Evolutionary conservation across 2,888 invertebrate species (phyloP).

Genomic region (Chaetogeoica ovagalla): DNA sequence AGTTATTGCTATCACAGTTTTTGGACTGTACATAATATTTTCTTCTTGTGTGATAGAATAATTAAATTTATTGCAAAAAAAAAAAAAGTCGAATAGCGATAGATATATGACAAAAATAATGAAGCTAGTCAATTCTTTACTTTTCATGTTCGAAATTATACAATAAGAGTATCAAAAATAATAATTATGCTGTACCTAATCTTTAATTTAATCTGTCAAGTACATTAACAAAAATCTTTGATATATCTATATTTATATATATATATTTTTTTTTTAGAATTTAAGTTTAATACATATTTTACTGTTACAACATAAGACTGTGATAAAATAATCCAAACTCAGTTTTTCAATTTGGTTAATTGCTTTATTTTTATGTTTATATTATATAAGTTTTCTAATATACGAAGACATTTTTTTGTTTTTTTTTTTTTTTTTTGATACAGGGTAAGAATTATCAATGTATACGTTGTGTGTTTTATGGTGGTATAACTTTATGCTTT

Average conservation of each 20-base stretch:
- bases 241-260: constrained; percentile 13
- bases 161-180: constrained; percentile 1
- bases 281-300: constrained; percentile 48
- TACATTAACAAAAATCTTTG: constrained; percentile 3
- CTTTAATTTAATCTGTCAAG: neutral
- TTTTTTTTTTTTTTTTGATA: constrained; percentile 45
- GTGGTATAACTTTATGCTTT: constrained; percentile 42
- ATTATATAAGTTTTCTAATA: constrained; percentile 45
- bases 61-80: neutral
- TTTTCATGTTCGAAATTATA: constrained; percentile 5
- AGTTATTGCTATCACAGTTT: constrained; percentile 8
- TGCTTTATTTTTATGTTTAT: constrained; percentile 51
- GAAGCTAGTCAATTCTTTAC: constrained; percentile 18
- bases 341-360: constrained; percentile 48
- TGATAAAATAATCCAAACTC: constrained; percentile 50
- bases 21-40: constrained; percentile 11
- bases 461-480: constrained; percentile 50
- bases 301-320: constrained; percentile 51
- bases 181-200: neutral
- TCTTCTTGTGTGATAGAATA: neutral
- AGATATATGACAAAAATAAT: constrained; percentile 7
- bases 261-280: constrained; percentile 31
- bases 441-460: constrained; percentile 52
- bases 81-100: neutral
- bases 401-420: constrained; percentile 33